Evolutionary conservation across 1,140 invertebrate species (phyloP).

Genomic region (Drosophila neocordata): DNA sequence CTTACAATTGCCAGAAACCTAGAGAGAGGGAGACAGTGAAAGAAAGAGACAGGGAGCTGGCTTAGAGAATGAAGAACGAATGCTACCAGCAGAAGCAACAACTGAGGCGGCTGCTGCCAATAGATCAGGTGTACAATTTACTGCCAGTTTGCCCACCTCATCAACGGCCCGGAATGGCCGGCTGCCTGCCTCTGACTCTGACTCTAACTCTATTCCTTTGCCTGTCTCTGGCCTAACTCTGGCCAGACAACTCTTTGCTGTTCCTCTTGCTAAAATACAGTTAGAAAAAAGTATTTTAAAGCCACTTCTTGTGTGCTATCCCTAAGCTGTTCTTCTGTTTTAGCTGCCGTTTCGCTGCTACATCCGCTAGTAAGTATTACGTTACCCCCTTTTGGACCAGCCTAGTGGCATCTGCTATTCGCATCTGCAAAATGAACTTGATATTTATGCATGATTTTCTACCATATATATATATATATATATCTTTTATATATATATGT

Average conservation of each 20-base stretch:
- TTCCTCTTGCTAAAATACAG: constrained; percentile 50
- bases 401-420: constrained; percentile 48
- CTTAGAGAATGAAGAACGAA: background rate
- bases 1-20: constrained; percentile 14
- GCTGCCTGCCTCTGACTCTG: constrained; percentile 13
- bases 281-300: constrained; percentile 47
- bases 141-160: constrained; percentile 35
- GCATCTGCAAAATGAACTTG: constrained; percentile 28
- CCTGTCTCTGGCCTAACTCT: background rate
- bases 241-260: constrained; percentile 5
- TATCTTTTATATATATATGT: constrained; percentile 1
- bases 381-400: constrained; percentile 8
- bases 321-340: constrained; percentile 35
- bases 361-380: constrained; percentile 35
- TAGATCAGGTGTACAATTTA: constrained; percentile 53
- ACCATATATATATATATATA: background rate
- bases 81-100: constrained; percentile 23
- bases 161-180: constrained; percentile 42
- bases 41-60: background rate
- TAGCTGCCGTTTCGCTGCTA: constrained; percentile 32
- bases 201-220: constrained; percentile 9
- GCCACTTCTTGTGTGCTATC: constrained; percentile 46
- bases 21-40: background rate
- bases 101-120: constrained; percentile 37
- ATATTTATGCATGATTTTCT: constrained; percentile 19